Conservation (phyloP, 1,140 invertebrate species). For the Pseudomyrmex flavicornis region DNA sequence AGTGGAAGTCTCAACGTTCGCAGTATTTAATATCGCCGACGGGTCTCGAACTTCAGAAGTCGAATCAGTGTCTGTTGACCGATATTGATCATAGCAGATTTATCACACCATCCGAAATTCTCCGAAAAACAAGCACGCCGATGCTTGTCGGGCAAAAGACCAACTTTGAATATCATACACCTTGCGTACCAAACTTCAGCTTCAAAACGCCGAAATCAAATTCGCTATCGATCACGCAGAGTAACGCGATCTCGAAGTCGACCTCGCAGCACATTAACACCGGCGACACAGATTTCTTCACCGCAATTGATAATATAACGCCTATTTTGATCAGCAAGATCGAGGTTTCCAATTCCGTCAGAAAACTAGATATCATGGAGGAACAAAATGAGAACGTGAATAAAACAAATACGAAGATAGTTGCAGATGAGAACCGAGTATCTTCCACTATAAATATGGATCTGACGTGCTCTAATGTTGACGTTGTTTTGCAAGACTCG, state of each 20-base stretch:
- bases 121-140: constrained; percentile 75
- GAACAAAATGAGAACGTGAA: constrained; percentile 14
- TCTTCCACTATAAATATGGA: constrained; percentile 61
- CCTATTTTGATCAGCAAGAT: constrained; percentile 5
- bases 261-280: neutral
- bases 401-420: neutral
- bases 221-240: constrained; percentile 18
- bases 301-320: constrained; percentile 19
- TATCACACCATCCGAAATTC: constrained; percentile 69
- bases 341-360: constrained; percentile 42
- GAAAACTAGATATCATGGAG: constrained; percentile 57
- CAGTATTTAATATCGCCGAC: constrained; percentile 3
- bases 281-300: constrained; percentile 48
- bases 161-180: constrained; percentile 60
- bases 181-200: constrained; percentile 58
- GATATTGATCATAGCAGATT: constrained; percentile 50
- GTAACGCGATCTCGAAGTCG: neutral
- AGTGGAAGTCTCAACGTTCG: constrained; percentile 51
- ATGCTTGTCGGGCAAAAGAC: constrained; percentile 57
- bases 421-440: neutral
- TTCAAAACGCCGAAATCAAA: constrained; percentile 70
- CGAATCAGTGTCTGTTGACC: constrained; percentile 30
- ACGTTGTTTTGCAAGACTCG: neutral
- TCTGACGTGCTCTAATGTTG: constrained; percentile 44
- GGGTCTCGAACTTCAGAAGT: neutral